A percentile compares a stretch with the other conserved stretches of the same genome.
These are phyloP conservation scores for Mimas tiliae DNA, from an alignment of 2,888 invertebrate genomes.

Conservation along the genomic window DNA sequence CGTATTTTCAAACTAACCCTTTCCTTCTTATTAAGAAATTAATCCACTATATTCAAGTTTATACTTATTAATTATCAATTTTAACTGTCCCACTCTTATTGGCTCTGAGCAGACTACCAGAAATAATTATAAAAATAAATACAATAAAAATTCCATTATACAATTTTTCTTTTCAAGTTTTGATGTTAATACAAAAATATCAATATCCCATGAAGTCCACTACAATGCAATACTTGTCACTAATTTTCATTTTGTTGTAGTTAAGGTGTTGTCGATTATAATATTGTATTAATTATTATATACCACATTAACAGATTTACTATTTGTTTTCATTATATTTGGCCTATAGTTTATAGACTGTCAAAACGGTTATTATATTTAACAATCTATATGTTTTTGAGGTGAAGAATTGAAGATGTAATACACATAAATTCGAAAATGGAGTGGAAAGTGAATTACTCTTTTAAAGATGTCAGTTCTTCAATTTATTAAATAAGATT, in stretches of 20 bases:
- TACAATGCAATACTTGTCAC: conserved; percentile 27
- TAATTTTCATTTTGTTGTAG: conserved; percentile 52
- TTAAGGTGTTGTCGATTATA: conserved; percentile 83
- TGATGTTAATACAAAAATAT: neutral
- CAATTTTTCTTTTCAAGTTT: neutral
- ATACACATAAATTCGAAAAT: neutral
- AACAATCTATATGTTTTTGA: too few species aligned
- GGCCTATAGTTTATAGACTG: conserved; percentile 4
- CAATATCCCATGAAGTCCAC: conserved; percentile 1
- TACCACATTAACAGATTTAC: conserved; percentile 5
- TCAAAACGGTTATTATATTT: neutral
- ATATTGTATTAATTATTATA: conserved; percentile 30
- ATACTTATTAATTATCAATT: neutral
- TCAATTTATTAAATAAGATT: neutral
- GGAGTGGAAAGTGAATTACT: neutral
- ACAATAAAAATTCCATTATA: neutral
- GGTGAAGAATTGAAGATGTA: too few species aligned
- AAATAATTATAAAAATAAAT: neutral
- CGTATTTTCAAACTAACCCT: neutral
- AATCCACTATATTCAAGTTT: neutral
- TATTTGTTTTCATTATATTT: conserved; percentile 23
- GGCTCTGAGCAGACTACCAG: neutral
- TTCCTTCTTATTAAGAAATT: neutral
- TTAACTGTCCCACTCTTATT: neutral
- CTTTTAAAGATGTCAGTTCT: neutral